Evolutionary conservation across 2,888 invertebrate genomes (phyloP).

Genomic region (Willowsia nigromaculata): DNA sequence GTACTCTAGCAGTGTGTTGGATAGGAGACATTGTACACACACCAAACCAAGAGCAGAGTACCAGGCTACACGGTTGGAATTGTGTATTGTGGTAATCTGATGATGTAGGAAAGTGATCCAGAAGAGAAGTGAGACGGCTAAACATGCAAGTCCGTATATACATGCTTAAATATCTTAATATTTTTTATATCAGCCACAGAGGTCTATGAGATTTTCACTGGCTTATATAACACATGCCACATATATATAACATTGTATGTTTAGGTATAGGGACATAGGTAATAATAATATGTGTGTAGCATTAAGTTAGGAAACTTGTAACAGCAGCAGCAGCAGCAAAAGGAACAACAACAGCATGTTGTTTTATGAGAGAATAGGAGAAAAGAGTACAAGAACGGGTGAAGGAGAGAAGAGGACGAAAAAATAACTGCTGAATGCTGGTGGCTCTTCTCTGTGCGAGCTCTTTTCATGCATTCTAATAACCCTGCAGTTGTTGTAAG

Average conservation of each 20-base stretch:
- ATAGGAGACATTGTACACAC: slow-evolving; percentile 53
- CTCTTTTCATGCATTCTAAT: slow-evolving; percentile 38
- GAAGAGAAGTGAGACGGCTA: slow-evolving; percentile 35
- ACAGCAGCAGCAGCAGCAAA: slow-evolving; percentile 11
- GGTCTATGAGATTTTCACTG: neutral
- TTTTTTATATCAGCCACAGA: neutral
- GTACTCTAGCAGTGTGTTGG: slow-evolving; percentile 32
- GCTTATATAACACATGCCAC: neutral
- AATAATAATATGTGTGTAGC: neutral
- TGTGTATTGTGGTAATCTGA: slow-evolving; percentile 68
- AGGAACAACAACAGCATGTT: slow-evolving; percentile 46
- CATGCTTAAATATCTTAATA: neutral
- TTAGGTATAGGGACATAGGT: neutral
- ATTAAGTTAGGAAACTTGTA: slow-evolving; percentile 18
- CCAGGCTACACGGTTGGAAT: slow-evolving; percentile 49
- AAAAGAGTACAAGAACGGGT: slow-evolving; percentile 52
- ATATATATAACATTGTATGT: neutral
- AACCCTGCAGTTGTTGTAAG: slow-evolving; percentile 30
- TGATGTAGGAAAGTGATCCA: slow-evolving; percentile 70
- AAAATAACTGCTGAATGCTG: slow-evolving; percentile 26
- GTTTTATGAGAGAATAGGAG: slow-evolving; percentile 24
- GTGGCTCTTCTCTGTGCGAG: slow-evolving; percentile 42
- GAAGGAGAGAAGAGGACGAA: slow-evolving; percentile 66
- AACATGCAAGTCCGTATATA: neutral
- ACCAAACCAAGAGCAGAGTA: slow-evolving; percentile 43